Evolutionary conservation across 2,113 vertebrate genomes (phyloP).

Genomic region (Dromiciops gliroides): DNA sequence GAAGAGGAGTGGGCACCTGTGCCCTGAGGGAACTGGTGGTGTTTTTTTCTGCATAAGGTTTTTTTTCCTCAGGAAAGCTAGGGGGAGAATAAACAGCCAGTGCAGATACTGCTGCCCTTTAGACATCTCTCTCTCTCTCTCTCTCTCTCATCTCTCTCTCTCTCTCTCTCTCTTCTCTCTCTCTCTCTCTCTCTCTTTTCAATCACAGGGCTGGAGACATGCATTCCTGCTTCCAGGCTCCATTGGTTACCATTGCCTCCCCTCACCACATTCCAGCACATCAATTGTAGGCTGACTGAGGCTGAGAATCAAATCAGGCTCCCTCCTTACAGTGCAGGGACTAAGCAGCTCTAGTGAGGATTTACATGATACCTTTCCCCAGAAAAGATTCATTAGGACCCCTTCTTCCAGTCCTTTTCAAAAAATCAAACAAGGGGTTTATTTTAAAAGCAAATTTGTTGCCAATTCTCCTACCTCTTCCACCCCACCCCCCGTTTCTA

Average conservation of each 20-base stretch:
- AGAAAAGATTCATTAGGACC: conserved; percentile 31
- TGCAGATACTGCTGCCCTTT: neutral
- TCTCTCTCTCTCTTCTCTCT: neutral
- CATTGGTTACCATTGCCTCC: neutral
- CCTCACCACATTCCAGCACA: conserved; percentile 1
- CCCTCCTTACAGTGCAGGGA: neutral
- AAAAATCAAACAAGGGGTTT: conserved; percentile 35
- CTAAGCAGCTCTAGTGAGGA: neutral
- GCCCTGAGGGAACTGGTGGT: neutral
- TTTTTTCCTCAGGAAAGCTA: neutral
- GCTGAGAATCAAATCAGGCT: neutral
- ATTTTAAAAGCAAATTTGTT: neutral
- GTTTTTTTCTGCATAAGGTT: neutral
- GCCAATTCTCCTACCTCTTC: conserved; percentile 50
- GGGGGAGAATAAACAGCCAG: neutral
- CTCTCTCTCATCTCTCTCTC: neutral
- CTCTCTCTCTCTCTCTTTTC: neutral
- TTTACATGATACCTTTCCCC: neutral
- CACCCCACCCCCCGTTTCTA: conserved; percentile 43
- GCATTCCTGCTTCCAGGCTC: conserved; percentile 26
- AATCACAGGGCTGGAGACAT: neutral
- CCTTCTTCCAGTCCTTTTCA: conserved; percentile 51
- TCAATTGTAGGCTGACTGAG: neutral
- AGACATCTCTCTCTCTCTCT: neutral
- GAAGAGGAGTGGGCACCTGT: neutral